phyloP scores from a whole-genome alignment of 1,140 invertebrate species.

The Halesus radiatus region DNA sequence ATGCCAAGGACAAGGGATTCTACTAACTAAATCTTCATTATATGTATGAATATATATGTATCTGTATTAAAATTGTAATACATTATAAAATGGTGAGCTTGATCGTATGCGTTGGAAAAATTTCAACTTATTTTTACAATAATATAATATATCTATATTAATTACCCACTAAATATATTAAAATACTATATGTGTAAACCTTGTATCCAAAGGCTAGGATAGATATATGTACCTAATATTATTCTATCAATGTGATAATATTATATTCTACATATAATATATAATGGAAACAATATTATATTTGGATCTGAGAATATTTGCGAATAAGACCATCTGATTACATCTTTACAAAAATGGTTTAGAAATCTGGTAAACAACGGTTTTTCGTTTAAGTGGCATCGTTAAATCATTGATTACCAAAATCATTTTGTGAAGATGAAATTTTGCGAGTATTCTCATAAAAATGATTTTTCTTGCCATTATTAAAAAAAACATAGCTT shows the following conservation, averaged over 20 bases:
- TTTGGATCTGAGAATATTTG: background rate
- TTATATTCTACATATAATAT: slow-evolving; percentile 32
- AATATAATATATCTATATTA: too few relatives aligned
- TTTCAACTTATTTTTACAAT: slow-evolving; percentile 29
- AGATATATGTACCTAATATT: slow-evolving; percentile 7
- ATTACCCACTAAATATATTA: slow-evolving; percentile 32
- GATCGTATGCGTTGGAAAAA: background rate
- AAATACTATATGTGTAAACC: background rate
- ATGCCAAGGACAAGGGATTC: slow-evolving; percentile 43
- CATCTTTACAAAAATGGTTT: too few relatives aligned
- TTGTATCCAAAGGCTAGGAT: background rate
- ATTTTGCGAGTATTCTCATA: background rate
- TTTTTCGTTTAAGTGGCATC: too few relatives aligned
- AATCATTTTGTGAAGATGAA: too few relatives aligned
- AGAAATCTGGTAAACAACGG: too few relatives aligned
- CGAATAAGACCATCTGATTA: too few relatives aligned
- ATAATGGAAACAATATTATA: background rate
- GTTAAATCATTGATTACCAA: too few relatives aligned
- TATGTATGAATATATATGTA: slow-evolving; percentile 2
- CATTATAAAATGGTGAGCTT: slow-evolving; percentile 40
- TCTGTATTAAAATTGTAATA: slow-evolving; percentile 5
- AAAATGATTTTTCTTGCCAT: background rate
- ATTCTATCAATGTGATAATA: slow-evolving; percentile 48
- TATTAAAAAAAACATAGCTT: background rate
- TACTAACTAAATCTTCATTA: slow-evolving; percentile 21